Base-by-base conservation (phyloP, 2,888 invertebrate species). In the Carterocephalus palaemon region DNA sequence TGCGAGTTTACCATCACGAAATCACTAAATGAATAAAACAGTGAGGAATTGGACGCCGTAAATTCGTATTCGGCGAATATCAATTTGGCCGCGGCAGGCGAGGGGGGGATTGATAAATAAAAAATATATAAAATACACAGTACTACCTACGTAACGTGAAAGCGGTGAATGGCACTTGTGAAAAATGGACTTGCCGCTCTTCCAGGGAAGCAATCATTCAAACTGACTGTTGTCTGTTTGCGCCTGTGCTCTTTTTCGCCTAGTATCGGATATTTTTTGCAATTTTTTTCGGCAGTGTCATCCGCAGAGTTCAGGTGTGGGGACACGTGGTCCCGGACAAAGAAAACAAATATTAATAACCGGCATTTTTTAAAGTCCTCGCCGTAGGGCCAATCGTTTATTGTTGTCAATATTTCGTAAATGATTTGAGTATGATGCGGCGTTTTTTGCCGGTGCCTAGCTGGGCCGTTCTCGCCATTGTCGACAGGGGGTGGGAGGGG, bases 161-260 rank as follows among this genome's bases (percentile, higher is more conserved):
- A 81, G 82, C 84, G 74, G 77, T 77, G 84, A 86, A 86, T 86
- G 84, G 84, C 86, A 86, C 86, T 86, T 80, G 84, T 86, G 86
- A 86, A 86, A 86, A 86, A 86, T 86, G 86, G 86, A 86, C 86
- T 84, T 79, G 80, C 82, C 84, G 80, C 85, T 83, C 84, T 85
- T 84, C 77, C 82, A 77, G 85, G 75, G 84, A 85, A 85, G 83
- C 85, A 83, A 86, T 86, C 86, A 86, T 86, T 86, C 86, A 86
- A 84, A 85, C 85, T 73, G 81, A 65, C 77, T 77, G 85, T 84
- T 86, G 86, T 86, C 84, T 86, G 84, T 78, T 83, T 81, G 75
- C 72, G 83, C 82, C 80, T 81, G 62, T 81, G 83, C 83, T 84
- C 84, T 83, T 84, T 83, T 84, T 77, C 80, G 72, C 67, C 70